Evolutionary conservation across 2,888 invertebrate genomes (phyloP).

Genomic region (Abrostola tripartita): DNA sequence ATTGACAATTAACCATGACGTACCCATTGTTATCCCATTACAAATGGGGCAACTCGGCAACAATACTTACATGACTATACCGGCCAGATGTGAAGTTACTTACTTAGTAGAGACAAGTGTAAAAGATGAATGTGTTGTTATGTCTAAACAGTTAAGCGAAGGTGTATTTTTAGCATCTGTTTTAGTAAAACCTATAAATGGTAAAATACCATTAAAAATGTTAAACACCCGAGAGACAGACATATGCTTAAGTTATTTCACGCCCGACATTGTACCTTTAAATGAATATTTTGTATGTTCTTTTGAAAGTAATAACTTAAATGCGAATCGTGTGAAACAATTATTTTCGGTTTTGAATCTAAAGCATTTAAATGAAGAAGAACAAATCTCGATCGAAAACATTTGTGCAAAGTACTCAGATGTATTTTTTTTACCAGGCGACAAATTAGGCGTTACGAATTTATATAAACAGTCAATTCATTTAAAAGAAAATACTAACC

Average conservation of each 20-base stretch:
- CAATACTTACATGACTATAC: too few species aligned
- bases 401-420: conserved; percentile 18
- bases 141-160: conserved; percentile 5
- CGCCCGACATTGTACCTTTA: not conserved
- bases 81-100: too few species aligned
- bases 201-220: conserved; percentile 10
- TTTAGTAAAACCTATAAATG: conserved; percentile 1
- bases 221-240: conserved; percentile 7
- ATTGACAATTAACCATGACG: too few species aligned
- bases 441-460: conserved; percentile 11
- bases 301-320: too few species aligned
- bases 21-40: too few species aligned
- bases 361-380: not conserved
- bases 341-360: not conserved
- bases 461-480: conserved; percentile 9
- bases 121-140: conserved; percentile 3
- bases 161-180: conserved; percentile 9
- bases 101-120: too few species aligned
- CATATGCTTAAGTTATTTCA: conserved; percentile 5
- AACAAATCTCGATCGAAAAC: conserved; percentile 25
- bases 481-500: conserved; percentile 16
- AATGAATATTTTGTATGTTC: too few species aligned
- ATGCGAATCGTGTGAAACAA: not conserved
- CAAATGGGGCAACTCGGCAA: too few species aligned
- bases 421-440: conserved; percentile 9